Evolutionary conservation across 1,140 invertebrate genomes (phyloP), one percentile per base, ranked within the genome.

Genomic region (Rhopalosiphum padi): DNA sequence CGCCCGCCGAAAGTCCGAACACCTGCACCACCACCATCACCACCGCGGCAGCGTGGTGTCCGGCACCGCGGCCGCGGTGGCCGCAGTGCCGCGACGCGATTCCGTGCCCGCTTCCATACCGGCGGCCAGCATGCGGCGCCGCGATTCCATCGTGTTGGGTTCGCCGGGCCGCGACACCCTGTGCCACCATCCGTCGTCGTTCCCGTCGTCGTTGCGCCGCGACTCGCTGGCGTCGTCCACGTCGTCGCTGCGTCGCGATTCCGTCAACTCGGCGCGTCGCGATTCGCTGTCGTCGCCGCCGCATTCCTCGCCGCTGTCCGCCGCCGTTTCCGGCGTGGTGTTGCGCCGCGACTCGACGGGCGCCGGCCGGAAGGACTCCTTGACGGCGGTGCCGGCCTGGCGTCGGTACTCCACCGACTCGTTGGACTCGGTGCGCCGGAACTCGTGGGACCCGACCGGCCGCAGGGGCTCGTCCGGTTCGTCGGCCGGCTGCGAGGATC

Each of bases 361-460:
- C 51, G 41, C 51, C 21, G 92, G 86, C 87, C 87, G 93, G 35
- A 91, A 53, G 43, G 87, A 90, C 41, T 91, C 87, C 7, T 53
- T 37, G 51, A 46, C 87, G 35, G 83, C 94, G 46, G 96, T 95
- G 0, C 94, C 95, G 8, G 95, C 96, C 93, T 96, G 96, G 3
- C 94, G 96, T 35, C 83, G 96, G 77, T 97, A 97, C 85, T 97
- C 97, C 0, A 96, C 96, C 9, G 97, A 97, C 95, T 97, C 97
- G 1, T 95, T 97, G 94, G 97, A 97, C 95, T 96, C 96, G 87
- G 94, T 95, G 51, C 96, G 97, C 95, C 96, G 97, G 93, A 96
- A 96, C 94, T 96, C 96, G 22, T 97, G 97, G 97, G 97, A 97
- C 94, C 95, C 96, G 15, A 96, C 96, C 48, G 37, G 68, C n/a